Conservation (phyloP, 2,113 vertebrate genomes). For the Seriola aureovittata region DNA sequence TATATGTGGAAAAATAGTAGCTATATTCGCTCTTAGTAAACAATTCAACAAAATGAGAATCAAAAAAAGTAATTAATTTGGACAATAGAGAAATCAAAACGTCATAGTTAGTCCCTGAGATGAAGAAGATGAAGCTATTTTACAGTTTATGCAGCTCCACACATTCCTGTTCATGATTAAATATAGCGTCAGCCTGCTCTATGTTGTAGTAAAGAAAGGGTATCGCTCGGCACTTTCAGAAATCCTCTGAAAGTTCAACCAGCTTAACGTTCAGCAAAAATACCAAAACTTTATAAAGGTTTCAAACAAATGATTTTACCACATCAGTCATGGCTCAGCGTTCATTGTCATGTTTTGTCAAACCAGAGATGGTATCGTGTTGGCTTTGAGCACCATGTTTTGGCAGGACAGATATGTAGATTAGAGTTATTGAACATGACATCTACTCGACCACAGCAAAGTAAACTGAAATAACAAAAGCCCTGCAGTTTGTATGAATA, state of each 20-base stretch:
- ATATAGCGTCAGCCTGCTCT: background rate
- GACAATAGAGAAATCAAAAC: too few species aligned
- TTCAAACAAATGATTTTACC: too few species aligned
- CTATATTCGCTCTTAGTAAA: too few species aligned
- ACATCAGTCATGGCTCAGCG: too few species aligned
- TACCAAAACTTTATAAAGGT: background rate
- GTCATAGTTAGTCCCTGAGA: too few species aligned
- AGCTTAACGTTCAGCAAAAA: background rate
- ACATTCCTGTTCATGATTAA: too few species aligned
- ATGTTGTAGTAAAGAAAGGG: background rate
- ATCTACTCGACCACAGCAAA: background rate
- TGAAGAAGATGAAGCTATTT: too few species aligned
- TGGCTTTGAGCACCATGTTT: background rate
- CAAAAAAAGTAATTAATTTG: too few species aligned
- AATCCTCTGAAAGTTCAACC: background rate
- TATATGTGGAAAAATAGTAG: too few species aligned
- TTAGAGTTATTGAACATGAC: background rate
- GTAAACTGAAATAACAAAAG: slow-evolving; percentile 8
- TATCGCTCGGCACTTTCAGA: background rate
- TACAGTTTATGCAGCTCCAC: too few species aligned
- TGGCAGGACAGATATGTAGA: background rate
- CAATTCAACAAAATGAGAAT: too few species aligned
- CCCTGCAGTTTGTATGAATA: slow-evolving; percentile 15
- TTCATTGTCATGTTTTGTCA: background rate
- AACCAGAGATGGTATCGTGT: background rate